Evolutionary conservation across 2,113 vertebrate species (phyloP).

Genomic region (Engystomops pustulosus): DNA sequence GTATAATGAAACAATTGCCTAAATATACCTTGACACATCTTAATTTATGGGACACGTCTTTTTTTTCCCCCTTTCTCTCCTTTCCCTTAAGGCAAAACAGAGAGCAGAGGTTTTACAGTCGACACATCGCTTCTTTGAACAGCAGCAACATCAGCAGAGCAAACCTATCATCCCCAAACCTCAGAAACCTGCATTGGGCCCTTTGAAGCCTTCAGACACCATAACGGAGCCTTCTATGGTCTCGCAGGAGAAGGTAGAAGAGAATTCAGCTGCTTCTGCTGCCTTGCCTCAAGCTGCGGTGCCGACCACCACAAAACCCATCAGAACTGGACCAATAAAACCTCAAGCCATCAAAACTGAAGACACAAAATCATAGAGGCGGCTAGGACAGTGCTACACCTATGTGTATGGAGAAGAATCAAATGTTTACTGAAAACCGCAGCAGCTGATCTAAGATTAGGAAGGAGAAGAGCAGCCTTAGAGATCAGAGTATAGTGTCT

Average conservation of each 20-base stretch:
- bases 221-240: slow-evolving; percentile 78
- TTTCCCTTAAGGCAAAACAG: slow-evolving; percentile 89
- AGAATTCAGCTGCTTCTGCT: slow-evolving; percentile 74
- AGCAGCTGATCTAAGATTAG: slow-evolving; percentile 38
- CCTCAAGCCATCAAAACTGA: slow-evolving; percentile 98
- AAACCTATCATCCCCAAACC: slow-evolving; percentile 86
- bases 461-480: slow-evolving; percentile 8
- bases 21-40: slow-evolving; percentile 20
- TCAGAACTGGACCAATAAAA: slow-evolving; percentile 98
- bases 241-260: slow-evolving; percentile 79
- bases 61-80: slow-evolving; percentile 53
- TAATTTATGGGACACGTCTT: slow-evolving; percentile 51
- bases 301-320: slow-evolving; percentile 82
- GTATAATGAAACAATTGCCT: not conserved
- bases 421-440: slow-evolving; percentile 45
- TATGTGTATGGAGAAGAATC: slow-evolving; percentile 25
- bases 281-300: slow-evolving; percentile 69
- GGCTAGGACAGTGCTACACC: not conserved
- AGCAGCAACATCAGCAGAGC: slow-evolving; percentile 88
- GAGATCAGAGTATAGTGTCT: slow-evolving; percentile 27
- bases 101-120: slow-evolving; percentile 98
- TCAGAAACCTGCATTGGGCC: slow-evolving; percentile 79
- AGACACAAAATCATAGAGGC: slow-evolving; percentile 88
- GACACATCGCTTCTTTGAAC: slow-evolving; percentile 97
- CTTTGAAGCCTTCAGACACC: slow-evolving; percentile 77